These are phyloP conservation scores for Hydrotaea diabolus DNA, from an alignment of 2,888 invertebrate genomes.

Conservation along the genomic window DNA sequence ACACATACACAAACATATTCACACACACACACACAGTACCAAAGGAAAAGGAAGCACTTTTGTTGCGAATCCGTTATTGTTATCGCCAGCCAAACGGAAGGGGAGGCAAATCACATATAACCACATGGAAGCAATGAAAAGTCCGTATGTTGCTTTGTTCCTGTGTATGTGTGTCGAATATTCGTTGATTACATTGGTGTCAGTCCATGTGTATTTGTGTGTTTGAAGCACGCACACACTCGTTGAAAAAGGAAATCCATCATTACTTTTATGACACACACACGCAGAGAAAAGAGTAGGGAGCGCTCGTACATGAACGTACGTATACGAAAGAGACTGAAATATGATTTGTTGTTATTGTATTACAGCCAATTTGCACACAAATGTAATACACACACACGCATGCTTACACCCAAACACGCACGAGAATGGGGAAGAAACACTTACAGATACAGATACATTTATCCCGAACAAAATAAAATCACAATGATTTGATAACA, in stretches of 20 bases:
- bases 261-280: constrained; percentile 41
- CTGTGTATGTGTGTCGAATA: neutral
- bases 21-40: too few species aligned
- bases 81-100: neutral
- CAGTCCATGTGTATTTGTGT: neutral
- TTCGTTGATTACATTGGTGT: constrained; percentile 5
- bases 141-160: neutral
- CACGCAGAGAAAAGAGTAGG: constrained; percentile 6
- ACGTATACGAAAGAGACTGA: constrained; percentile 2
- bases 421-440: too few species aligned
- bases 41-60: neutral
- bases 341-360: constrained; percentile 48
- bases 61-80: neutral
- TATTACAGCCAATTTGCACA: constrained; percentile 45
- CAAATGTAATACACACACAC: neutral
- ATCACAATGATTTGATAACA: constrained; percentile 10
- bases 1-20: neutral
- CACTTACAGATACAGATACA: neutral
- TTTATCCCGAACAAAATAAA: neutral
- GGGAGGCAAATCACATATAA: constrained; percentile 11
- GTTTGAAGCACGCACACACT: neutral
- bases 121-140: constrained; percentile 14
- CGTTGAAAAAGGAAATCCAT: constrained; percentile 41
- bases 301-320: neutral
- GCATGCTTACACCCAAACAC: neutral